Evolutionary conservation across 2,797 vertebrate genomes (phyloP), one percentile per base, ranked within the genome.

Genomic region (Scomberomorus guttatus): DNA sequence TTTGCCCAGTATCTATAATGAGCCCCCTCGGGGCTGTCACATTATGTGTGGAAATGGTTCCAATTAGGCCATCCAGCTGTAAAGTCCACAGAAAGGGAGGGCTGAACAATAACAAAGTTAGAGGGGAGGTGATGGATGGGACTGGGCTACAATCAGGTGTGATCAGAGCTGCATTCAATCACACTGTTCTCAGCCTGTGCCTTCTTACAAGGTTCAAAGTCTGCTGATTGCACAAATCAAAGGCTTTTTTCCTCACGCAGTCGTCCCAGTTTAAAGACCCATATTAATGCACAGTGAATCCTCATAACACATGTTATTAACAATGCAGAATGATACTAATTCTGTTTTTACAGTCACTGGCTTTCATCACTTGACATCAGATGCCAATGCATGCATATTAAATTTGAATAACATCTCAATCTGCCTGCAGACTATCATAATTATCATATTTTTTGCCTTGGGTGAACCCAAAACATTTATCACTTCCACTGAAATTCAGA

Each of bases 31-130:
- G 91, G 92, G 58, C 50, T 42, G 61, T 72, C 46, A 72, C 75
- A 90, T 91, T 92, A 93, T 86, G 90, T 84, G 89, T 82, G 90
- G 87, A 94, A 94, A 94, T 94, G 89, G 88, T 70, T 91, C 89
- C 90, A 94, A 95, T 95, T 94, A 93, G 83, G 78, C 77, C 62
- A 83, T 80, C 82, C 86, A 80, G 83, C 84, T 89, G 77, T 84
- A 90, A 87, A 88, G 86, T 77, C 68, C 84, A 77, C 65, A 75
- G 72, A 32, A 67, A 81, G 68, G 44, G 52, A 85, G 75, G 72
- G 54, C 24, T 69, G 75, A 69, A 68, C 73, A 70, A 79, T 83
- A 90, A 89, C 84, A 58, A 81, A 92, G 89, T 90, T 84, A 75
- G 34, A 69, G 58, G 25, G 27, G 29, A 79, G 75, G 76, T 86